These are phyloP conservation scores for Strigamia transsilvanica DNA, from an alignment of 2,888 invertebrate species.

Conservation along the genomic window DNA sequence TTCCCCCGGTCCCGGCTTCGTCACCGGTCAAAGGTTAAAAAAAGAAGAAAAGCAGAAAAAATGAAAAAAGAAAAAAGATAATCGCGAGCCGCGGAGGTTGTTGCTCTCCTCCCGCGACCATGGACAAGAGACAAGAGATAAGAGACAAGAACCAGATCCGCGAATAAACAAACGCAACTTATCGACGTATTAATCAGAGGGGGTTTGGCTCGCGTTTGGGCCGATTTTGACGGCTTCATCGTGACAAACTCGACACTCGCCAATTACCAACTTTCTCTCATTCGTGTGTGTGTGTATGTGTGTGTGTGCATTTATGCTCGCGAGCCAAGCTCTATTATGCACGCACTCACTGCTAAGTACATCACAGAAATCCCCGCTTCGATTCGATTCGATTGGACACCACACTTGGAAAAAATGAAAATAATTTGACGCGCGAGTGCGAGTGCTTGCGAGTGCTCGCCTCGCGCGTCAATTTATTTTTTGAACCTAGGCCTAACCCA, in stretches of 20 bases:
- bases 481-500: no score
- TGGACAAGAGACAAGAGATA: background rate
- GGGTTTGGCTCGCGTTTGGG: background rate
- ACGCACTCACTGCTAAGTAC: background rate
- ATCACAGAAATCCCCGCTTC: no score
- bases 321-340: background rate
- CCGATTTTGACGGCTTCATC: conserved; percentile 36
- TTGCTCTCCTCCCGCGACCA: background rate
- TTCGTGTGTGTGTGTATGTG: background rate
- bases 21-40: conserved; percentile 13
- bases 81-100: background rate
- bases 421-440: background rate
- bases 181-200: no score
- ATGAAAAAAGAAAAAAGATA: background rate
- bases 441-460: background rate
- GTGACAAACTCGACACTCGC: background rate
- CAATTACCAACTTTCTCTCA: background rate
- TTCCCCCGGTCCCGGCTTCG: background rate
- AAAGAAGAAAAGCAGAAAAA: background rate
- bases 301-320: background rate
- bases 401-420: no score
- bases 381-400: no score
- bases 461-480: background rate
- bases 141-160: background rate
- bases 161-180: background rate